Percentiles rank a stretch among this genome's conserved stretches.
Conservation (phyloP, 2,888 invertebrate genomes). For the Trimorus sp. region DNA sequence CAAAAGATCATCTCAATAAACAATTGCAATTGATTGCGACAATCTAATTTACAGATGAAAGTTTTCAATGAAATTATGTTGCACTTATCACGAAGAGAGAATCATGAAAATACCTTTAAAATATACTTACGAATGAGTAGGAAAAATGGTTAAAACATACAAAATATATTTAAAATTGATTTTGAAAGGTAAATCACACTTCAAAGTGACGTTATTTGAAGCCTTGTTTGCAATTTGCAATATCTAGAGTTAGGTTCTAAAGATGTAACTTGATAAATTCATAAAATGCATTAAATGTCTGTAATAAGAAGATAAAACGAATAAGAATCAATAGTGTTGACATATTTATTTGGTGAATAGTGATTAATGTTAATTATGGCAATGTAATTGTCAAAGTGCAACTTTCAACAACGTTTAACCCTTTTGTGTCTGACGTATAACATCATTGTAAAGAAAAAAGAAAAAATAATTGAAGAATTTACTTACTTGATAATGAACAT, state of each 20-base stretch:
- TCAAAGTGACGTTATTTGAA: constrained; percentile 49
- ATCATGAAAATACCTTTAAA: constrained; percentile 28
- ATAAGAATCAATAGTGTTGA: constrained; percentile 24
- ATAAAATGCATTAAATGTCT: constrained; percentile 51
- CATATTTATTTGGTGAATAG: constrained; percentile 10
- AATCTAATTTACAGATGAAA: not conserved
- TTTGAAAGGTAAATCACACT: constrained; percentile 48
- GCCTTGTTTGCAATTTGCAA: constrained; percentile 46
- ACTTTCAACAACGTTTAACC: constrained; percentile 34
- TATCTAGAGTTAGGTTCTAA: constrained; percentile 43
- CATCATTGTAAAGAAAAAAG: constrained; percentile 12
- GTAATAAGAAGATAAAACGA: constrained; percentile 55
- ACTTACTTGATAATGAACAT: constrained; percentile 43
- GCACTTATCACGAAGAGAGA: constrained; percentile 29
- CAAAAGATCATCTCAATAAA: constrained; percentile 13
- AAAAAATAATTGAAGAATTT: constrained; percentile 19
- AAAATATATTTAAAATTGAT: constrained; percentile 48
- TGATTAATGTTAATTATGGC: not conserved
- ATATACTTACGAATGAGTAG: constrained; percentile 52
- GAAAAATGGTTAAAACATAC: constrained; percentile 53
- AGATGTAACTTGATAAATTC: constrained; percentile 48
- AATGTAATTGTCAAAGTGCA: constrained; percentile 24
- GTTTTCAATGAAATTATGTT: constrained; percentile 24
- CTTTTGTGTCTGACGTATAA: constrained; percentile 52
- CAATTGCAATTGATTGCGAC: not conserved